Evolutionary conservation across 2,113 vertebrate genomes (phyloP).

Genomic region (Elachura formosa): DNA sequence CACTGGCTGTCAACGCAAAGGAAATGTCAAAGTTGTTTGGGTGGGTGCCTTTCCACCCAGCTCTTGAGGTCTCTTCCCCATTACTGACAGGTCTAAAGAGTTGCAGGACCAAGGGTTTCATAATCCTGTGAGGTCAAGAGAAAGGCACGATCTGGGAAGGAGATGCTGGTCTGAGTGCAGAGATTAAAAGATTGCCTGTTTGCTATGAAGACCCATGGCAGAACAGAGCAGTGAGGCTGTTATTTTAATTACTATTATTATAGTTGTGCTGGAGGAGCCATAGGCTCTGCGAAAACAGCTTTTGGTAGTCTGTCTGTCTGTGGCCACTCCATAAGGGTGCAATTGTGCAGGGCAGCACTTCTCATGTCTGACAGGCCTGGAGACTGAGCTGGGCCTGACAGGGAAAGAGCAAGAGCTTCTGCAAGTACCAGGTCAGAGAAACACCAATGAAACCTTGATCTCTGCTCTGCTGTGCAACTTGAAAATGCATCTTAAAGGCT

Average conservation of each 20-base stretch:
- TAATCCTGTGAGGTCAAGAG: neutral
- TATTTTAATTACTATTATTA: no score
- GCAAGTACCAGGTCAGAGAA: neutral
- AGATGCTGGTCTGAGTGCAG: neutral
- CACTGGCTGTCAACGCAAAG: neutral
- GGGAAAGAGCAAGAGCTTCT: neutral
- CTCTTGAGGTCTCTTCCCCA: neutral
- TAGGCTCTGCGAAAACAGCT: neutral
- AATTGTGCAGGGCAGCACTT: accelerated
- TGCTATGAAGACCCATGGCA: neutral
- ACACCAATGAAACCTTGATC: accelerated
- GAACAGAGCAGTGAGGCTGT: neutral
- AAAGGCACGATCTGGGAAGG: neutral
- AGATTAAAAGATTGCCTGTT: neutral
- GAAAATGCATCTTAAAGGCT: neutral
- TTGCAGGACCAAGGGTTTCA: neutral
- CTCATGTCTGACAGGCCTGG: neutral
- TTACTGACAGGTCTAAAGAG: neutral
- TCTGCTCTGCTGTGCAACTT: neutral
- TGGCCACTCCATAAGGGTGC: neutral
- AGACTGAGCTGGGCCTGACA: neutral
- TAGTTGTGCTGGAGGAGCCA: neutral
- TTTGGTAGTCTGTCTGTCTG: accelerated
- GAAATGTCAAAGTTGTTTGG: neutral
- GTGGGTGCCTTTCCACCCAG: neutral